phyloP scores from a whole-genome alignment of 2,888 invertebrate species.

The Dyspetes luteomarginatus region DNA sequence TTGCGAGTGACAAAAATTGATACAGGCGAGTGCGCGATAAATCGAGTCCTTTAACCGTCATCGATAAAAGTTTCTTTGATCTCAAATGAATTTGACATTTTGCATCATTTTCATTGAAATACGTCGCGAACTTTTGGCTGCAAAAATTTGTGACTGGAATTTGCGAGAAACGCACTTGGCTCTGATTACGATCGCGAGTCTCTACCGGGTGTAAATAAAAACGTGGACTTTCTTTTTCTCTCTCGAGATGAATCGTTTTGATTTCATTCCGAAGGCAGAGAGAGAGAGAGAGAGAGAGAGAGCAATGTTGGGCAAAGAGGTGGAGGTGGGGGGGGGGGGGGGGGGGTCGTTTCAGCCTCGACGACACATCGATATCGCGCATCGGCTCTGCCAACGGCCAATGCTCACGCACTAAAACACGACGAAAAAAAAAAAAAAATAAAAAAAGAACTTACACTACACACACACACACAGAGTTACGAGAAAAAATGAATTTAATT shows the following conservation, averaged over 20 bases:
- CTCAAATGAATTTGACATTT: constrained; percentile 15
- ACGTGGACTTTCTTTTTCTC: constrained; percentile 54
- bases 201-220: constrained; percentile 61
- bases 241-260: constrained; percentile 67
- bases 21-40: constrained; percentile 43
- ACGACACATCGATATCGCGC: constrained; percentile 65
- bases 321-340: too few relatives aligned
- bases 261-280: constrained; percentile 49
- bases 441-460: constrained; percentile 38
- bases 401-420: constrained; percentile 35
- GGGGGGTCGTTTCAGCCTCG: too few relatives aligned
- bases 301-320: too few relatives aligned
- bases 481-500: constrained; percentile 12
- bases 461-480: constrained; percentile 1
- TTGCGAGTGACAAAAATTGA: constrained; percentile 2
- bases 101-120: constrained; percentile 2
- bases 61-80: constrained; percentile 2
- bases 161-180: background rate
- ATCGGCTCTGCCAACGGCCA: constrained; percentile 46
- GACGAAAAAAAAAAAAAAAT: constrained; percentile 10
- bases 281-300: background rate
- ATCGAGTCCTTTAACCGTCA: constrained; percentile 37
- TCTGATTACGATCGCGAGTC: constrained; percentile 63
- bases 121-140: constrained; percentile 28
- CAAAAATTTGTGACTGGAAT: background rate